Percentiles rank a stretch among this genome's conserved stretches.
Evolutionary conservation across 2,888 invertebrate genomes (phyloP).

Genomic region (Campoplex nolae): DNA sequence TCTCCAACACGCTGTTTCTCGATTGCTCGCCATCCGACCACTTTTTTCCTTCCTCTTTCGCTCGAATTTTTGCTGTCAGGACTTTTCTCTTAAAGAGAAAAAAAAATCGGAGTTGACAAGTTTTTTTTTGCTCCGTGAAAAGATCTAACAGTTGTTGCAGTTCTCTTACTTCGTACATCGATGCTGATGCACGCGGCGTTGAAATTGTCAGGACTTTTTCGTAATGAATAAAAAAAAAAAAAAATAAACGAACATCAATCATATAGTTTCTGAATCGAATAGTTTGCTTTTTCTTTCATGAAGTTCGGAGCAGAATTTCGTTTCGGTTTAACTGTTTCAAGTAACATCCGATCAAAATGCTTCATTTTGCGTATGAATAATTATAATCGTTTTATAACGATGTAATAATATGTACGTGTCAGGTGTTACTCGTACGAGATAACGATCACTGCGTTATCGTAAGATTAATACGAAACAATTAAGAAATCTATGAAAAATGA

Average conservation of each 20-base stretch:
- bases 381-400: slow-evolving; percentile 67
- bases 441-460: slow-evolving; percentile 44
- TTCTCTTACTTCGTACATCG: too few relatives aligned
- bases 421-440: slow-evolving; percentile 40
- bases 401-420: slow-evolving; percentile 60
- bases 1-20: slow-evolving; percentile 76
- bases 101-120: neutral
- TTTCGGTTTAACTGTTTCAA: too few relatives aligned
- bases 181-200: too few relatives aligned
- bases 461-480: neutral
- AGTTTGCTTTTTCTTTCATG: too few relatives aligned
- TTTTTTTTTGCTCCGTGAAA: neutral
- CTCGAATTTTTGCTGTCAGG: neutral
- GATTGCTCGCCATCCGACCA: slow-evolving; percentile 29
- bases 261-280: too few relatives aligned
- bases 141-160: too few relatives aligned
- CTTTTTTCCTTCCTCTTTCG: slow-evolving; percentile 22
- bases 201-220: too few relatives aligned
- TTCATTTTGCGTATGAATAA: slow-evolving; percentile 49
- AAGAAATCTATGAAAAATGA: neutral
- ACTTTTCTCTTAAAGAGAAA: neutral
- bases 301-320: too few relatives aligned
- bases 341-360: neutral
- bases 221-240: too few relatives aligned
- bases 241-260: too few relatives aligned